Conservation (phyloP, 2,797 vertebrate genomes). For the Enteromius paludinosus region DNA sequence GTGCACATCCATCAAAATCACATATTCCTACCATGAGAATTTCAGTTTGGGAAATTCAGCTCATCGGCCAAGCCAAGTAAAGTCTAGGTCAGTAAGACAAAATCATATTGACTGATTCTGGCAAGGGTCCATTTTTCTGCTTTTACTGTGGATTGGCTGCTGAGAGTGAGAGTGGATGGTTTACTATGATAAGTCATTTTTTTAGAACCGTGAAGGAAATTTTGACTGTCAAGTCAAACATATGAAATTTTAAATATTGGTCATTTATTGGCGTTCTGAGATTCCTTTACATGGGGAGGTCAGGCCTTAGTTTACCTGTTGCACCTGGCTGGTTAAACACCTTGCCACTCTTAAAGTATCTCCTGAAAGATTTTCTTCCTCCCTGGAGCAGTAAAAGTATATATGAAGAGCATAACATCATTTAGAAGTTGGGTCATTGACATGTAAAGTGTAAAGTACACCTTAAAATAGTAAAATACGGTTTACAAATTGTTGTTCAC, state of each 20-base stretch:
- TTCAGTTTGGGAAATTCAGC: conserved; percentile 38
- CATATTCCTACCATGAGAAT: conserved; percentile 30
- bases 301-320: conserved; percentile 34
- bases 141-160: conserved; percentile 19
- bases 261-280: conserved; percentile 11
- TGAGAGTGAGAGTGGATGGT: not conserved
- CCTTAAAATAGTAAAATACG: not conserved
- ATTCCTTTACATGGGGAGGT: conserved; percentile 1
- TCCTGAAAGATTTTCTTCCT: conserved; percentile 33
- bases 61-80: conserved; percentile 20
- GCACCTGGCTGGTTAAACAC: conserved; percentile 7
- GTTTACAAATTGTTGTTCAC: not conserved
- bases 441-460: not conserved
- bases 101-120: conserved; percentile 35
- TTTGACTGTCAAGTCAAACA: conserved; percentile 32
- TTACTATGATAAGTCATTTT: conserved; percentile 17
- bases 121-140: conserved; percentile 10
- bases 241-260: conserved; percentile 10
- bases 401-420: not conserved
- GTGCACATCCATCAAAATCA: conserved; percentile 39
- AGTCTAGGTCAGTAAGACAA: conserved; percentile 33
- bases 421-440: not conserved
- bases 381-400: conserved; percentile 15
- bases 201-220: conserved; percentile 12
- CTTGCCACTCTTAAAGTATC: conserved; percentile 36